Evolutionary conservation across 1,140 invertebrate species (phyloP), one percentile per base, ranked within the genome.

Genomic region (Anthonomus grandis): DNA sequence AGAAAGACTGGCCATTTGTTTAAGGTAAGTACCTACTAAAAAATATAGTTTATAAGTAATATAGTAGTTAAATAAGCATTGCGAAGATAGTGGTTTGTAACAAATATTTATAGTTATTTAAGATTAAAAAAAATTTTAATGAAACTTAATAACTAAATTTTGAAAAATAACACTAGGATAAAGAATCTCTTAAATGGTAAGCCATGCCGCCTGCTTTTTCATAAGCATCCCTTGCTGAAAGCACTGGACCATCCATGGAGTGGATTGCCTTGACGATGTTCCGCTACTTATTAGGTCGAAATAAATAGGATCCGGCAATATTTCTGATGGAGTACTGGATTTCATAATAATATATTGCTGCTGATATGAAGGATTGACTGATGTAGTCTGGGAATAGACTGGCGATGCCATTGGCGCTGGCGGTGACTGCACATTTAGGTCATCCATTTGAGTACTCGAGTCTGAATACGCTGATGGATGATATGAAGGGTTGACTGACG

Each of bases 1-100:
- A 21, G 39, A 42, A 42, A 18, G 15, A 42, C 17, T 42, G 18
- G 39, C 2, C 39, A 42, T 42, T 42, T 42, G 18, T 42, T 42
- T 42, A n/a, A 42, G 39, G 39, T 21, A 42, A 21, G 39, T 42
- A 19, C 15, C 23, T n/a, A n/a, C n/a, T n/a, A n/a, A n/a, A n/a
- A n/a, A n/a, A n/a, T n/a, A n/a, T n/a, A n/a, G n/a, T n/a, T n/a
- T n/a, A n/a, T n/a, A n/a, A n/a, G n/a, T n/a, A n/a, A n/a, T n/a
- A n/a, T n/a, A n/a, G n/a, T n/a, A n/a, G n/a, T n/a, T n/a, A n/a
- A n/a, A n/a, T n/a, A n/a, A n/a, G n/a, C n/a, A n/a, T n/a, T n/a
- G n/a, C n/a, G n/a, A n/a, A n/a, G n/a, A n/a, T n/a, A n/a, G n/a
- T n/a, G n/a, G n/a, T n/a, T n/a, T n/a, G n/a, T n/a, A 2, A 9